phyloP scores from a whole-genome alignment of 1,140 invertebrate genomes.

The Heliconius congener region DNA sequence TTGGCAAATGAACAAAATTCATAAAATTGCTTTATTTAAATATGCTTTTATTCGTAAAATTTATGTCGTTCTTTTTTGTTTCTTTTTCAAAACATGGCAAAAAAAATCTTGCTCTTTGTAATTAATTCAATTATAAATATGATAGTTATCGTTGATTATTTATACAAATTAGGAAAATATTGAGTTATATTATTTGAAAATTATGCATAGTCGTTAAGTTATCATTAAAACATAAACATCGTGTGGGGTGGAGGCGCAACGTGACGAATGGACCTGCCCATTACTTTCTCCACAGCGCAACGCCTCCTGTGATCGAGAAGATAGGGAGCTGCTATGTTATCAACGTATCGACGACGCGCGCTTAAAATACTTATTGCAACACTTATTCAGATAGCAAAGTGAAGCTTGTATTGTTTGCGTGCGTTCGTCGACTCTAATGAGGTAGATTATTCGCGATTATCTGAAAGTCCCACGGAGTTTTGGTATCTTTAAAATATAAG shows the following conservation, averaged over 20 bases:
- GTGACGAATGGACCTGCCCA: constrained; percentile 55
- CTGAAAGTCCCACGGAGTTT: constrained; percentile 50
- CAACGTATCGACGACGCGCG: constrained; percentile 41
- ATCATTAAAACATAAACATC: constrained; percentile 52
- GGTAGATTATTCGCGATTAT: constrained; percentile 53
- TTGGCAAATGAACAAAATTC: not conserved
- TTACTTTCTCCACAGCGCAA: constrained; percentile 66
- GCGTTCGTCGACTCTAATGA: constrained; percentile 53
- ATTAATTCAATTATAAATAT: not conserved
- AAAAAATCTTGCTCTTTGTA: not conserved
- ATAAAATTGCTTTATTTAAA: not conserved
- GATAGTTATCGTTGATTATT: not conserved
- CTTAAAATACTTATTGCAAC: constrained; percentile 31
- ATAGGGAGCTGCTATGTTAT: constrained; percentile 49
- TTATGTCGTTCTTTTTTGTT: not conserved
- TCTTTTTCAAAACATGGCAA: not conserved
- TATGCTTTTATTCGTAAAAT: too few relatives aligned
- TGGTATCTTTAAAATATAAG: not conserved
- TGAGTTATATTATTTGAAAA: not conserved
- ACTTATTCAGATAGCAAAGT: constrained; percentile 8
- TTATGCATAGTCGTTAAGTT: constrained; percentile 21
- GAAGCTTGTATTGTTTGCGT: constrained; percentile 25
- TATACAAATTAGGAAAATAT: not conserved
- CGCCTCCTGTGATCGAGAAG: constrained; percentile 59
- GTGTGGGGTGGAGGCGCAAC: constrained; percentile 61